Base-by-base conservation (phyloP, 2,888 invertebrate species). In the Scaptodrosophila latifasciaeformis region DNA sequence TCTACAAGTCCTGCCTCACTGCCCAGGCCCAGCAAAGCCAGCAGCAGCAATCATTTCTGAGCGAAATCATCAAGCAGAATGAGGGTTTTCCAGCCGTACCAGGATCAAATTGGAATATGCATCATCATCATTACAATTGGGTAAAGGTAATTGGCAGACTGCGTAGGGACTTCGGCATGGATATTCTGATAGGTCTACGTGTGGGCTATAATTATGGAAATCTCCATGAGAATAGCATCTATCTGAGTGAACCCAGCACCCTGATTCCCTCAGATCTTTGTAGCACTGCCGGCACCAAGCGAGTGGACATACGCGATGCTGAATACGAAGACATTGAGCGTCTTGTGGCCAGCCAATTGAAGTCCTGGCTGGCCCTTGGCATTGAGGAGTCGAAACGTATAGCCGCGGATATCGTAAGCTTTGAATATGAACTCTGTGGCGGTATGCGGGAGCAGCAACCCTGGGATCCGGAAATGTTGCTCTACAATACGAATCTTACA, bases 51-150 rank as follows among this genome's bases (percentile, higher is more conserved):
- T 40, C 59, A 2, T 82, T 75, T 18, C 69, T 85, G 1, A 70
- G 64, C 29, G 75, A 82, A 1, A 82, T 85, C 21, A 76, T 83
- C 4, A 71, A 74, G 12, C 57, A 55, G 6, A 75, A 85, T 45
- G 83, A 83, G 0, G 85, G 86, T 1, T 85, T 85, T 49, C 85
- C 85, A 0, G 82, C 82, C 0, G 65, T 76, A 2, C 82, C 83
- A 0, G 83, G 83, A 0, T 72, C 71, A 6, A 78, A 76, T 53
- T 86, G 85, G 85, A 47, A 59, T 4, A 53, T 68, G 6, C 67
- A 76, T 27, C 67, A 74, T 24, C 66, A 71, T 42, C 72, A 75
- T 21, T 86, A 85, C 52, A 71, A 84, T 37, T 85, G 85, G 85
- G 59, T 77, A 3, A 61, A 71, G 7, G 64, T 81, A 7, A 49